Base-by-base conservation (phyloP, 2,888 invertebrate species). In the Pseudolycoriella hygida region DNA sequence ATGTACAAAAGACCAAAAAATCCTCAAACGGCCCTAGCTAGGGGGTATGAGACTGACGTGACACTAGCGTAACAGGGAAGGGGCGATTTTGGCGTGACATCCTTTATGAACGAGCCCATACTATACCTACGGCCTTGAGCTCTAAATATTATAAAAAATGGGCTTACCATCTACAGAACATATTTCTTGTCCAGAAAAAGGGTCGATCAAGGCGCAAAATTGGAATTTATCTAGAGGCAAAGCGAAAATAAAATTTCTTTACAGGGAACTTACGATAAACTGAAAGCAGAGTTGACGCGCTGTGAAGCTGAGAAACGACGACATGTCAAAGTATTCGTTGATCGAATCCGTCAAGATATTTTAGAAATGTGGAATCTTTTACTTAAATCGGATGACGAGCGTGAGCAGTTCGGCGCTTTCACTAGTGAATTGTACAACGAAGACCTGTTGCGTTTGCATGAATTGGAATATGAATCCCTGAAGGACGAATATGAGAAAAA, bases 371-470 rank as follows among this genome's bases (percentile, higher is more conserved):
- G 90, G 89, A 74, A 84, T 46, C 73, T 73, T 50, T 80, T 85
- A 43, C 76, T 82, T 60, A 82, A 76, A 55, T 72, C 78, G 1
- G 69, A 71, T 32, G 57, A 64, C 1, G 73, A 82, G 51, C 69
- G 74, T 6, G 68, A 70, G 15, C 67, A 72, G 47, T 85, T 83
- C 56, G 60, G 70, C 1, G 74, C 77, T 50, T 80, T 76, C 55
- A 67, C 70, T 53, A 72, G 73, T 53, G 76, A 80, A 38, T 73
- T 74, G 39, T 88, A 75, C 58, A 80, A 79, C 1, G 90, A 92
- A 56, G 85, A 86, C 60, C 67, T 88, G 1, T 67, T 92, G 10
- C 75, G 76, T 1, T 58, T 80, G 17, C 88, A 89, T 57, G 89
- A 92, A 59, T 59, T 77, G 40, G 85, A 92, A 60, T 66, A 84